Conservation (phyloP, 2,797 vertebrate species). For the Pseudocheirus occidentalis region DNA sequence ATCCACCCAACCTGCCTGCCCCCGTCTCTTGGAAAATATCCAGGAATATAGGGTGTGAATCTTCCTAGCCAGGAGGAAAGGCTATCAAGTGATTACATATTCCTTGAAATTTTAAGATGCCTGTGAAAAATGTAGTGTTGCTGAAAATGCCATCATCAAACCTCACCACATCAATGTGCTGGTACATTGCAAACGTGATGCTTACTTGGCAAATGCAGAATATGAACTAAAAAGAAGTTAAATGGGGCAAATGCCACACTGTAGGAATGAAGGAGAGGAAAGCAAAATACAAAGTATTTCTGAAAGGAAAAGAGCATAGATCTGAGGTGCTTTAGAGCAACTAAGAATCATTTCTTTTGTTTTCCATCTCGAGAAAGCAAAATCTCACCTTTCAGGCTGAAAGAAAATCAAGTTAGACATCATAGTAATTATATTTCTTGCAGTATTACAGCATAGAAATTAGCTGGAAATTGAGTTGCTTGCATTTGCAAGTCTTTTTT, state of each 20-base stretch:
- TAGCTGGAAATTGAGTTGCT: slow-evolving; percentile 57
- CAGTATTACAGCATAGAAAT: slow-evolving; percentile 74
- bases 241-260: background rate
- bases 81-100: background rate
- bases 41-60: background rate
- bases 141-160: background rate
- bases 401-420: slow-evolving; percentile 76
- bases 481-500: slow-evolving; percentile 66
- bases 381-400: slow-evolving; percentile 67
- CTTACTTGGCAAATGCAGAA: background rate
- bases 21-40: slow-evolving; percentile 2
- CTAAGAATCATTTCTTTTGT: slow-evolving; percentile 49
- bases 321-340: slow-evolving; percentile 6
- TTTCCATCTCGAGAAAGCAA: slow-evolving; percentile 67
- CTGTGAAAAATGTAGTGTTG: background rate
- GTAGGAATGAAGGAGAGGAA: background rate
- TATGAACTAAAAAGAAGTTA: slow-evolving; percentile 22
- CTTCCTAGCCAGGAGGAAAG: slow-evolving; percentile 2
- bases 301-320: background rate
- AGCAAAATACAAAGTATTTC: background rate
- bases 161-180: background rate
- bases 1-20: background rate
- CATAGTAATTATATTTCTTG: slow-evolving; percentile 77
- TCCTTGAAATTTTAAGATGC: slow-evolving; percentile 14
- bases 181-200: background rate